A percentile compares a stretch with the other conserved stretches of the same genome.
Conservation (phyloP, 1,140 invertebrate species). For the Nymphalis io region DNA sequence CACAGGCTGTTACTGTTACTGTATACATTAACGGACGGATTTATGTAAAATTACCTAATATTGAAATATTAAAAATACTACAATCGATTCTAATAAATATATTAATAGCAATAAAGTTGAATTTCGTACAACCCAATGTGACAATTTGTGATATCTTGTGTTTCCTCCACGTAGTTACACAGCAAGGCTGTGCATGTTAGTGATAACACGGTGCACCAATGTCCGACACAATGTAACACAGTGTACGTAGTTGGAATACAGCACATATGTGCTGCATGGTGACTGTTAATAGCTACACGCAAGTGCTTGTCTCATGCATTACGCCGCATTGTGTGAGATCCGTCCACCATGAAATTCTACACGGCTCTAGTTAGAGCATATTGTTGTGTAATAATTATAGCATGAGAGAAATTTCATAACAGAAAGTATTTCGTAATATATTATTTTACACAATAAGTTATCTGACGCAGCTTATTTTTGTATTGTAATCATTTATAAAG, state of each 20-base stretch:
- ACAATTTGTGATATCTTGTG: background rate
- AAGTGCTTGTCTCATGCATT: constrained; percentile 32
- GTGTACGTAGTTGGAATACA: constrained; percentile 26
- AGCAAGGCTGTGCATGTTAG: constrained; percentile 11
- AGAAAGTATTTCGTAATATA: background rate
- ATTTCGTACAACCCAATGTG: too few species aligned
- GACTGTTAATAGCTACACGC: constrained; percentile 25
- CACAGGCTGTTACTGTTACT: too few species aligned
- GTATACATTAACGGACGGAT: too few species aligned
- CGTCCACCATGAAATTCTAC: constrained; percentile 33
- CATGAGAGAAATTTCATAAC: constrained; percentile 1
- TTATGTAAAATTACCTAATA: too few species aligned
- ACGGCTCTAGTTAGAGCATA: constrained; percentile 18
- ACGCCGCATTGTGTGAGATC: constrained; percentile 30
- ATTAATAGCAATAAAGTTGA: too few species aligned
- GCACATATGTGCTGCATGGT: constrained; percentile 22
- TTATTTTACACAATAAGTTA: too few species aligned
- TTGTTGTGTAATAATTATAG: constrained; percentile 17
- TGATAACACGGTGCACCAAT: constrained; percentile 25
- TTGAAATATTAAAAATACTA: too few species aligned
- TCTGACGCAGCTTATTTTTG: too few species aligned
- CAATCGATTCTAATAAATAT: too few species aligned
- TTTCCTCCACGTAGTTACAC: constrained; percentile 13
- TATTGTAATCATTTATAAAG: too few species aligned
- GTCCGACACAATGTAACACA: constrained; percentile 24